A percentile compares a stretch with the other conserved stretches of the same genome.
phyloP scores from a whole-genome alignment of 2,888 invertebrate species.

The Metellina segmentata region DNA sequence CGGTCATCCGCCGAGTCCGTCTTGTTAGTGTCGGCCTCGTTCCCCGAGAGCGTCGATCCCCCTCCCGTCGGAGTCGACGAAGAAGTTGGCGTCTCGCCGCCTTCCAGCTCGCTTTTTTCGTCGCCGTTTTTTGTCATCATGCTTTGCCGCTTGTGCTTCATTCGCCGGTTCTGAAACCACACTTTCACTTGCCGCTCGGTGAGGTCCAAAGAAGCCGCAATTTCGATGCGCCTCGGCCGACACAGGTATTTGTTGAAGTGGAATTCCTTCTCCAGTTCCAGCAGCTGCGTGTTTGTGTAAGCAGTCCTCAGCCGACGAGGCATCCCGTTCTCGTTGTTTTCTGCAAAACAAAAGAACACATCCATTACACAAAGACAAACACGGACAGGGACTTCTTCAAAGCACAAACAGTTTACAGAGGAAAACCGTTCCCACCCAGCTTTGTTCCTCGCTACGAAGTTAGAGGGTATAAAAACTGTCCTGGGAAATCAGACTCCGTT shows the following conservation, averaged over 20 bases:
- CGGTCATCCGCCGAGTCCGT: conserved; percentile 74
- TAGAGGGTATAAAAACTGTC: no score
- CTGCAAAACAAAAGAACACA: conserved; percentile 61
- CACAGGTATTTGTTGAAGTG: conserved; percentile 88
- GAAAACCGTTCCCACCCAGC: no score
- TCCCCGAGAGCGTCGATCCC: conserved; percentile 63
- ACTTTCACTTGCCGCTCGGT: conserved; percentile 92
- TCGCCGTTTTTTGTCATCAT: conserved; percentile 78
- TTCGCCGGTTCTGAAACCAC: conserved; percentile 92
- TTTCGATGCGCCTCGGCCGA: conserved; percentile 88
- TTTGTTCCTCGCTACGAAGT: no score
- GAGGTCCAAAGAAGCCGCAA: conserved; percentile 86
- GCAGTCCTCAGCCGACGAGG: conserved; percentile 87
- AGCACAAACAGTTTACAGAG: background rate
- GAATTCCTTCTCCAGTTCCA: conserved; percentile 91
- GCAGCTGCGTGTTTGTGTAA: conserved; percentile 89
- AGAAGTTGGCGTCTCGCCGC: conserved; percentile 66
- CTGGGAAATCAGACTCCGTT: no score
- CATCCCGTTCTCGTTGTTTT: conserved; percentile 78
- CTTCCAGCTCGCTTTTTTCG: conserved; percentile 75
- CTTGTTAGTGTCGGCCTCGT: conserved; percentile 71
- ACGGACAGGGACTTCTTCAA: background rate
- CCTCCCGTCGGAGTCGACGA: conserved; percentile 71
- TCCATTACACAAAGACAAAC: background rate
- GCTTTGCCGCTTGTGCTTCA: conserved; percentile 83